Evolutionary conservation across 2,888 invertebrate species (phyloP).

Genomic region (Drosophila cracens): DNA sequence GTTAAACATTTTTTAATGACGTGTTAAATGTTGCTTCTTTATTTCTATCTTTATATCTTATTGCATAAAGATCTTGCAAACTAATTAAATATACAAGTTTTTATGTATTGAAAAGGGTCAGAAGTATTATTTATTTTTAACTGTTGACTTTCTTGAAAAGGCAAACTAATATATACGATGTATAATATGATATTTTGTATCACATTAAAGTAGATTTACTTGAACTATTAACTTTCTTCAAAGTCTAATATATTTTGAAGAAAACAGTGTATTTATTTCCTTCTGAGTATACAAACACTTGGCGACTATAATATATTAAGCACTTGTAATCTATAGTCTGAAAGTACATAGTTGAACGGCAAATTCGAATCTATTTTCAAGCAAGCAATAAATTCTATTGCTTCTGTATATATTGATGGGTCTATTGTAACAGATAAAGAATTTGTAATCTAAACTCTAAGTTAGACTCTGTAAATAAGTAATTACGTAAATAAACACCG

Average conservation of each 20-base stretch:
- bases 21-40: neutral
- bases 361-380: neutral
- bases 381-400: neutral
- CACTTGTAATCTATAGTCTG: neutral
- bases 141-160: neutral
- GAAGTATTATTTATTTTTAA: neutral
- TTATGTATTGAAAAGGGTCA: neutral
- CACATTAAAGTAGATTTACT: too few species aligned
- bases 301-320: neutral
- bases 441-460: neutral
- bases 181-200: too few species aligned
- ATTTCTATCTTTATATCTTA: neutral
- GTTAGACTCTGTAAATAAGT: neutral
- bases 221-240: neutral
- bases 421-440: constrained; percentile 13
- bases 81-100: neutral
- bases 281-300: neutral
- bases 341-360: neutral
- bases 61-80: neutral
- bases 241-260: neutral
- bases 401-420: neutral
- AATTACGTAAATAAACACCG: neutral
- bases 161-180: neutral
- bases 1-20: neutral
- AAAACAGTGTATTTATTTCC: neutral